A percentile compares a stretch with the other conserved stretches of the same genome.
Conservation (phyloP, 2,797 vertebrate species). For the Aselliscus stoliczkanus region DNA sequence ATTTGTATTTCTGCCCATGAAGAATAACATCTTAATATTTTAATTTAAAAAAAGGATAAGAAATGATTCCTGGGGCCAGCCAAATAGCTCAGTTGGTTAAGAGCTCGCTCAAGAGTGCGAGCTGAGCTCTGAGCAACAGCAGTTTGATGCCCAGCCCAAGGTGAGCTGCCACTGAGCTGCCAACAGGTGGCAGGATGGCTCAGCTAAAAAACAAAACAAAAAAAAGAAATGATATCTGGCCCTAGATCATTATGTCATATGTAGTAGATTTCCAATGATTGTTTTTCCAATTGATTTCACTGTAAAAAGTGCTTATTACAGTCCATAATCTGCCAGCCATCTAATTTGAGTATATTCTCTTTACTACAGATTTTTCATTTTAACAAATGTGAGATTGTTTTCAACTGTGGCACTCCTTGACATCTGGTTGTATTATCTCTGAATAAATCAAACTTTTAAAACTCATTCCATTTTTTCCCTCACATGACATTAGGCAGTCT, state of each 20-base stretch:
- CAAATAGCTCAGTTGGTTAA: too few species aligned
- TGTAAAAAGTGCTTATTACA: not conserved
- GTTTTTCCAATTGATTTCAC: not conserved
- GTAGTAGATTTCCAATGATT: not conserved
- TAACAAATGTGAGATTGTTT: slow-evolving; percentile 4
- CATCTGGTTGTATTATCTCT: not conserved
- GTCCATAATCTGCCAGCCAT: not conserved
- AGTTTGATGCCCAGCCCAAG: too few species aligned
- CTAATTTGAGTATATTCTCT: not conserved
- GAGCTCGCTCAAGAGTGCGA: too few species aligned
- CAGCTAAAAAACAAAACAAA: too few species aligned
- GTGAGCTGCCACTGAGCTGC: too few species aligned
- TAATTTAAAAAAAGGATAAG: not conserved
- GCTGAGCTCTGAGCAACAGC: too few species aligned
- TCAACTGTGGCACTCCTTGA: not conserved
- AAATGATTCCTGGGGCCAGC: not conserved
- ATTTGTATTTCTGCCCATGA: not conserved
- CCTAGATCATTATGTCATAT: not conserved
- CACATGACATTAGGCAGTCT: not conserved
- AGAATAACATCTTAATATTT: not conserved
- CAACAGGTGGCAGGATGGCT: too few species aligned
- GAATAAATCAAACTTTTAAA: not conserved
- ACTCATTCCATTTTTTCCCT: not conserved
- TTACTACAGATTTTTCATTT: not conserved
- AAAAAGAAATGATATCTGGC: not conserved